phyloP scores from a whole-genome alignment of 2,113 vertebrate species.

The Oriolus oriolus region DNA sequence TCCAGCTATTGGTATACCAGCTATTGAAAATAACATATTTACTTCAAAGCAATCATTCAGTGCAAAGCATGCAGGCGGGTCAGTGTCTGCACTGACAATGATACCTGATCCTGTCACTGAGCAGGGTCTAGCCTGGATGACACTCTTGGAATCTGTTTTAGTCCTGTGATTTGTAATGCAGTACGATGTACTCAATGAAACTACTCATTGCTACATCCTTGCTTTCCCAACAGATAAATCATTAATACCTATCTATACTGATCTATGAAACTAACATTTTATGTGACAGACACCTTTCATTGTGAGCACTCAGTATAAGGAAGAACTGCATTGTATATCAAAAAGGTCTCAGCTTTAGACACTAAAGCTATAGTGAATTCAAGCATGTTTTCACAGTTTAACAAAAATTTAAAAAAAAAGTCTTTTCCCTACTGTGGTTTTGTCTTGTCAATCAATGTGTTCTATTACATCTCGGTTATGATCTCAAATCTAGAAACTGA shows the following conservation, averaged over 20 bases:
- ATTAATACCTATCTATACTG: background rate
- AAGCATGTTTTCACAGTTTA: background rate
- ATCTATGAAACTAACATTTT: background rate
- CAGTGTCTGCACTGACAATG: background rate
- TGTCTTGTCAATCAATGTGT: background rate
- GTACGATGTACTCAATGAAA: background rate
- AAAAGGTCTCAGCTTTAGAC: background rate
- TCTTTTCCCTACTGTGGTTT: background rate
- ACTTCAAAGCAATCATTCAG: background rate
- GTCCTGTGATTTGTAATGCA: background rate
- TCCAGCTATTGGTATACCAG: background rate
- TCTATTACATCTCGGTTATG: background rate
- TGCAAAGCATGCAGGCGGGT: background rate
- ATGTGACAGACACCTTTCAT: background rate
- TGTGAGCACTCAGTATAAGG: background rate
- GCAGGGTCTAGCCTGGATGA: background rate
- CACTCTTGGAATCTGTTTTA: background rate
- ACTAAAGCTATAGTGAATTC: background rate
- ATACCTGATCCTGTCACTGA: background rate
- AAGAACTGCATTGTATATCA: background rate
- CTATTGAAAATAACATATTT: background rate
- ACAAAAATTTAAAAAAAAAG: background rate
- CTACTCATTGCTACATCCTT: background rate
- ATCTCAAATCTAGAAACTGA: background rate
- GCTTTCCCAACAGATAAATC: background rate